A percentile compares a stretch with the other conserved stretches of the same genome.
These are phyloP conservation scores for Globodera rostochiensis DNA, from an alignment of 1,140 invertebrate genomes.

Conservation along the genomic window DNA sequence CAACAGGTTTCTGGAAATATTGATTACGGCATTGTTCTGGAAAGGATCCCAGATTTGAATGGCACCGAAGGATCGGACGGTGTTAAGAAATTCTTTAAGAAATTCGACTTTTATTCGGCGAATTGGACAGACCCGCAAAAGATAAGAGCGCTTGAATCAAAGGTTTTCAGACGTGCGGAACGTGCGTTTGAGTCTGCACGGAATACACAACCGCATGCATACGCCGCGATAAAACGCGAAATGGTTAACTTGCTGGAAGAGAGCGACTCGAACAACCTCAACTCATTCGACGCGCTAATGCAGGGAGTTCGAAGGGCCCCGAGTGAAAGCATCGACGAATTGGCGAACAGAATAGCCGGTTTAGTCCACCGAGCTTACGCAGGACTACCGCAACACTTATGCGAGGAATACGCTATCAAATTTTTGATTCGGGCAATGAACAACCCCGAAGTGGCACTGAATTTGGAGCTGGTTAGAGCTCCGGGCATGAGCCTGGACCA, in stretches of 20 bases:
- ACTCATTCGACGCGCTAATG: constrained; percentile 15
- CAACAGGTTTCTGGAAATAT: background rate
- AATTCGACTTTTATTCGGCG: background rate
- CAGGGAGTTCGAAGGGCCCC: background rate
- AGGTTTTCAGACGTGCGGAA: background rate
- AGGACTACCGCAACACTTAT: constrained; percentile 4
- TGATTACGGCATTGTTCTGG: background rate
- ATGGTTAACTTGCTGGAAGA: background rate
- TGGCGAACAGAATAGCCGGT: constrained; percentile 17
- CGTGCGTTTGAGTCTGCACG: background rate
- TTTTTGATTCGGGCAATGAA: background rate
- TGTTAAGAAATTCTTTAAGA: constrained; percentile 15
- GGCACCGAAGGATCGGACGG: constrained; percentile 6
- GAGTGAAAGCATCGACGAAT: constrained; percentile 17
- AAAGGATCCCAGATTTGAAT: constrained; percentile 1
- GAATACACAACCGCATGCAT: background rate
- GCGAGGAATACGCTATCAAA: constrained; percentile 16
- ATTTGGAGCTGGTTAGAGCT: background rate
- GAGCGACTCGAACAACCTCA: background rate
- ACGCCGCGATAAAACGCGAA: constrained; percentile 12
- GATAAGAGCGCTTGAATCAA: background rate
- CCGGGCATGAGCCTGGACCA: constrained; percentile 5
- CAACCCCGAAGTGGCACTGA: constrained; percentile 6
- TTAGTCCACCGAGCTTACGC: background rate
- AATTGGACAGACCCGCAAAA: background rate